Percentiles rank a stretch among this genome's conserved stretches.
Evolutionary conservation across 2,888 invertebrate species (phyloP).

Genomic region (Allolobophora icterica): DNA sequence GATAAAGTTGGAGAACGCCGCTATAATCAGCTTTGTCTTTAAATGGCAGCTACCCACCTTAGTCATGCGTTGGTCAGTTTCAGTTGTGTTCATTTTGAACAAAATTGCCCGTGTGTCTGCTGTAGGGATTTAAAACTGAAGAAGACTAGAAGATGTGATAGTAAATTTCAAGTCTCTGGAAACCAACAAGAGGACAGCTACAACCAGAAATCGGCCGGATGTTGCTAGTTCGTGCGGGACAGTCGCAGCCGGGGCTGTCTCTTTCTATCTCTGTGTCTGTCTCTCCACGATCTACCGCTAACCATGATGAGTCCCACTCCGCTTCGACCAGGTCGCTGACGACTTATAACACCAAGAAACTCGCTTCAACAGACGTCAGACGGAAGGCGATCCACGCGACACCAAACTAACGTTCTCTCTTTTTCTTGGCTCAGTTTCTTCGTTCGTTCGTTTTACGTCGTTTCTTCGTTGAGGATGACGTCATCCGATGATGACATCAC

Average conservation of each 20-base stretch:
- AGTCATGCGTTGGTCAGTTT: too few relatives aligned
- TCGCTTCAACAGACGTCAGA: too few relatives aligned
- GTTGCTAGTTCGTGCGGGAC: neutral
- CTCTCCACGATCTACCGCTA: neutral
- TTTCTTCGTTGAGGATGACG: neutral
- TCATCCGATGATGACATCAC: neutral
- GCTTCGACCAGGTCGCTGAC: too few relatives aligned
- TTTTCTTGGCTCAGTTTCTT: neutral
- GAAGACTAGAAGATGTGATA: slow-evolving; percentile 21
- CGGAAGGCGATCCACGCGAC: neutral
- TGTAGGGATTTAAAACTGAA: slow-evolving; percentile 13
- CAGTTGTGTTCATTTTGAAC: too few relatives aligned
- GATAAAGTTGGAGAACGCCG: too few relatives aligned
- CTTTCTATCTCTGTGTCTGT: neutral
- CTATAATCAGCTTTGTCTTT: too few relatives aligned
- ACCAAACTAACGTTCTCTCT: neutral
- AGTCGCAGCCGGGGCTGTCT: neutral
- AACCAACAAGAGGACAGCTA: neutral
- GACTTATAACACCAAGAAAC: too few relatives aligned
- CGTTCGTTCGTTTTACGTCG: neutral
- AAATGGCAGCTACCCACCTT: too few relatives aligned
- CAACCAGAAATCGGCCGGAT: neutral
- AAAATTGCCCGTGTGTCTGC: neutral
- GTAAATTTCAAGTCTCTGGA: slow-evolving; percentile 21
- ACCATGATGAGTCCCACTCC: neutral